Conservation (phyloP, 2,888 invertebrate species). For the Cheilosia soror region DNA sequence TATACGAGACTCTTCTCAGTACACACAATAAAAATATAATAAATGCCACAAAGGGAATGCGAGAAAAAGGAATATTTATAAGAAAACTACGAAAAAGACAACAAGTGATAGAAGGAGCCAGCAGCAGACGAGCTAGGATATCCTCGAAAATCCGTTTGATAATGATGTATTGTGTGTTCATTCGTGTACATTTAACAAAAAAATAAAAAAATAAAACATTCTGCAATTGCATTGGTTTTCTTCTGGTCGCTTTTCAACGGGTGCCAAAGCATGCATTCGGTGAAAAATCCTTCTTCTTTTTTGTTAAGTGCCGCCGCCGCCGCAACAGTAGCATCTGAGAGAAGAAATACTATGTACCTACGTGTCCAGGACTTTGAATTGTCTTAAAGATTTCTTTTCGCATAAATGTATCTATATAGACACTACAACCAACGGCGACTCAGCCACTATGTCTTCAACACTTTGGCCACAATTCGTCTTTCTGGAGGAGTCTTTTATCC, state of each 20-base stretch:
- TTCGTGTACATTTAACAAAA: slow-evolving; percentile 53
- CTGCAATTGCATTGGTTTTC: slow-evolving; percentile 39
- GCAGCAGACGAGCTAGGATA: slow-evolving; percentile 36
- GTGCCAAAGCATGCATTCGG: background rate
- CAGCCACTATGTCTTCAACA: slow-evolving; percentile 29
- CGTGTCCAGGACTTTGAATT: slow-evolving; percentile 73
- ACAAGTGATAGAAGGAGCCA: slow-evolving; percentile 10
- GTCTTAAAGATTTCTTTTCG: slow-evolving; percentile 60
- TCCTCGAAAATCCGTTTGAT: slow-evolving; percentile 73
- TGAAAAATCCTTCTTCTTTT: slow-evolving; percentile 48
- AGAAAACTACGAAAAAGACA: slow-evolving; percentile 37
- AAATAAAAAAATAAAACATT: slow-evolving; percentile 40
- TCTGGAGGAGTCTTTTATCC: slow-evolving; percentile 26
- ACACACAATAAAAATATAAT: slow-evolving; percentile 69
- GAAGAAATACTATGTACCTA: slow-evolving; percentile 48
- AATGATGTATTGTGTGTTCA: slow-evolving; percentile 72
- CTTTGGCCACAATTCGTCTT: slow-evolving; percentile 54
- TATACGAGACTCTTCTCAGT: background rate
- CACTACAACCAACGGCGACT: too few species aligned
- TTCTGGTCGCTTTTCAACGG: background rate
- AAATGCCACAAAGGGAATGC: slow-evolving; percentile 71
- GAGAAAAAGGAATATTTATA: slow-evolving; percentile 9
- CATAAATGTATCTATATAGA: background rate
- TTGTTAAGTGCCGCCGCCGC: slow-evolving; percentile 43
- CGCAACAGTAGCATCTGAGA: background rate